Evolutionary conservation across 2,888 invertebrate species (phyloP).

Genomic region (Eupsilia transversa): DNA sequence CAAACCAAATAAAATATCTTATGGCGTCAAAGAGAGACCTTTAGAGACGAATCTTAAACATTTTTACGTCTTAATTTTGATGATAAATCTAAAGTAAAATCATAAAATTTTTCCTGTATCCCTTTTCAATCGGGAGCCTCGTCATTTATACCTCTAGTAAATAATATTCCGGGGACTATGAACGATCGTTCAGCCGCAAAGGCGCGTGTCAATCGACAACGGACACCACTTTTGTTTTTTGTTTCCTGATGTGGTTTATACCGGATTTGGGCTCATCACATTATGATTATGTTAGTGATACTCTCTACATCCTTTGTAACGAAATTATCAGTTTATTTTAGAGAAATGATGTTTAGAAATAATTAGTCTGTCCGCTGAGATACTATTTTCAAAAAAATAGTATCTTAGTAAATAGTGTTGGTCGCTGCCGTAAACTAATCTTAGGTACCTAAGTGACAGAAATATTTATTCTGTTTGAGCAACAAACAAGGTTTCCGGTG

Average conservation of each 20-base stretch:
- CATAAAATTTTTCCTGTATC: not conserved
- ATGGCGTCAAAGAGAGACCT: not conserved
- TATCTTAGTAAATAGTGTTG: too few relatives aligned
- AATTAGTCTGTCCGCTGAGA: not conserved
- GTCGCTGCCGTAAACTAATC: not conserved
- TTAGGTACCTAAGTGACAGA: not conserved
- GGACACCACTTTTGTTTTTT: constrained; percentile 68
- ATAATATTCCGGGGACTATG: constrained; percentile 46
- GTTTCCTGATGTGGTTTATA: constrained; percentile 61
- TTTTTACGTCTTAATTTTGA: not conserved
- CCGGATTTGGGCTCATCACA: constrained; percentile 60
- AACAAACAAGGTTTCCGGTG: constrained; percentile 38
- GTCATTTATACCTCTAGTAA: constrained; percentile 19
- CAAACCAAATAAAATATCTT: not conserved
- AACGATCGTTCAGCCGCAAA: constrained; percentile 69
- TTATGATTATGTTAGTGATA: constrained; percentile 59
- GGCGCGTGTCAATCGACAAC: constrained; percentile 74
- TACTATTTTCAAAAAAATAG: not conserved
- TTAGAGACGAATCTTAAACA: not conserved
- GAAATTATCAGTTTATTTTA: constrained; percentile 34
- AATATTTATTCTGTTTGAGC: constrained; percentile 13
- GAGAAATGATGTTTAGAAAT: not conserved
- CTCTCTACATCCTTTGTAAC: constrained; percentile 50
- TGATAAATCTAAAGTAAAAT: not conserved
- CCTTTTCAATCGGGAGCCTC: not conserved